A percentile compares a stretch with the other conserved stretches of the same genome.
Evolutionary conservation across 2,888 invertebrate genomes (phyloP).

Genomic region (Mesochorus sp.): DNA sequence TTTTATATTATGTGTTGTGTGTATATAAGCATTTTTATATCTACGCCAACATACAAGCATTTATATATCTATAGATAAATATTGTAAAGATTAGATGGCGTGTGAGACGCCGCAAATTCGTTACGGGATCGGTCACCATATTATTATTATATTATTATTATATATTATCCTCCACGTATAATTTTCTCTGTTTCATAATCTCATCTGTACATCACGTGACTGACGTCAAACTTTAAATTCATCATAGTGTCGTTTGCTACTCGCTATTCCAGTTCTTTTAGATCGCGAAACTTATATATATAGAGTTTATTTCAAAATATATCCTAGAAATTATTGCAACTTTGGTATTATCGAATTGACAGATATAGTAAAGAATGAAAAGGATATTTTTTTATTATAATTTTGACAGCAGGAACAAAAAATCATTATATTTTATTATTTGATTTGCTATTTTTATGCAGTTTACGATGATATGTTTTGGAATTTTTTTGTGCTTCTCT

Average conservation of each 20-base stretch:
- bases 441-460: no score
- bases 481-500: no score
- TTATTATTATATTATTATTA: no score
- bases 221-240: not conserved
- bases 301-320: not conserved
- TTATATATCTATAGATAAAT: not conserved
- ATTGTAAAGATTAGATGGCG: not conserved
- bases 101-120: conserved; percentile 19
- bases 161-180: not conserved
- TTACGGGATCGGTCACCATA: conserved; percentile 6
- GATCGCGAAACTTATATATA: not conserved
- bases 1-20: not conserved
- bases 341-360: no score
- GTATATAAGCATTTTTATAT: not conserved
- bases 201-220: not conserved
- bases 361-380: no score
- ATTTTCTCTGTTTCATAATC: not conserved
- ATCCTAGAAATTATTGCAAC: no score
- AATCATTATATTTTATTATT: no score
- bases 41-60: not conserved
- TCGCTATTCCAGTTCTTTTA: not conserved
- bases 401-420: no score
- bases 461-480: no score
- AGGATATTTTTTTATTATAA: no score
- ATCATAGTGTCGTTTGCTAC: not conserved